phyloP scores from a whole-genome alignment of 2,113 vertebrate species.

The Chionomys nivalis region DNA sequence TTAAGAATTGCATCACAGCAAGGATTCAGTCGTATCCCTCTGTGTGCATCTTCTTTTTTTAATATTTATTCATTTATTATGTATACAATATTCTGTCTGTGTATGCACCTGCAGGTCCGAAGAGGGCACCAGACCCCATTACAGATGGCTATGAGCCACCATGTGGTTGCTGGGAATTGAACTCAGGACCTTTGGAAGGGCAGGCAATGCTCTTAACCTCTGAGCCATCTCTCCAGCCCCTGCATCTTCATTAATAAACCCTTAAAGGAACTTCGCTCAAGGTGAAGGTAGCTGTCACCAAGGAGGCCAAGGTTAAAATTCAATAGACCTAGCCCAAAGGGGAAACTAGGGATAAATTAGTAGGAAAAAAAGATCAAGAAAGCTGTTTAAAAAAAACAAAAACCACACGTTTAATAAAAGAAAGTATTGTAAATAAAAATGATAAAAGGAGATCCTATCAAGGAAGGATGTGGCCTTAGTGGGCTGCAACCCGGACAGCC shows the following conservation, averaged over 20 bases:
- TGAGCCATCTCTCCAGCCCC: no score
- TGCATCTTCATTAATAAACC: conserved; percentile 12
- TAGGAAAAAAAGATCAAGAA: conserved; percentile 1
- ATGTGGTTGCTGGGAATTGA: no score
- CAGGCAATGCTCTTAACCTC: no score
- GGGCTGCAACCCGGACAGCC: not conserved
- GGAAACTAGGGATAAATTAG: conserved; percentile 37
- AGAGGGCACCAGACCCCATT: no score
- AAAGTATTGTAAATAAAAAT: no score
- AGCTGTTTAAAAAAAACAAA: not conserved
- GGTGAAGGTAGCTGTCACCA: not conserved
- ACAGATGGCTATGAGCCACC: no score
- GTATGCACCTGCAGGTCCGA: no score
- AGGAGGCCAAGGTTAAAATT: conserved; percentile 33
- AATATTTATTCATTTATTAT: no score
- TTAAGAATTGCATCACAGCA: not conserved
- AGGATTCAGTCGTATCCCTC: not conserved
- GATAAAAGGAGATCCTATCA: not conserved
- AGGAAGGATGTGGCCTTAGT: not conserved
- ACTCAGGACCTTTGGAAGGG: no score
- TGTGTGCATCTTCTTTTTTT: not conserved
- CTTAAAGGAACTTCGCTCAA: not conserved
- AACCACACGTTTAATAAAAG: not conserved
- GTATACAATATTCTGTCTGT: no score
- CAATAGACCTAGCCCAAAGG: conserved; percentile 26